phyloP scores from a whole-genome alignment of 2,888 invertebrate genomes.

The Strigamia maritima region DNA sequence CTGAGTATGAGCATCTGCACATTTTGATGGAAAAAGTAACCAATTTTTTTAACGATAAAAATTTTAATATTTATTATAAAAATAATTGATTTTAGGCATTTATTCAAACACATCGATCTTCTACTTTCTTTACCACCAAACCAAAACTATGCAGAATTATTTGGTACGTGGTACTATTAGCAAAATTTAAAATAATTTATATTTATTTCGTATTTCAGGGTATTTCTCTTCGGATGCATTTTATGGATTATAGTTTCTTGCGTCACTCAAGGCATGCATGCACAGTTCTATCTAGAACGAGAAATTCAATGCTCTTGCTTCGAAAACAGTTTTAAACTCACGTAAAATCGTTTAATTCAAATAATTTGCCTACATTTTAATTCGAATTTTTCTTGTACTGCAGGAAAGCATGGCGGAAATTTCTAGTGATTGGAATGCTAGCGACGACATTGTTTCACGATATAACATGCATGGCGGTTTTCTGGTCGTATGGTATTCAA shows the following conservation, averaged over 20 bases:
- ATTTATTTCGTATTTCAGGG: neutral
- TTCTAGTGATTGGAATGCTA: neutral
- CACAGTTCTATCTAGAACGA: neutral
- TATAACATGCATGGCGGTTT: neutral
- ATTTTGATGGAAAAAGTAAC: conserved; percentile 3
- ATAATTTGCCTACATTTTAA: neutral
- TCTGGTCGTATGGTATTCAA: conserved; percentile 11
- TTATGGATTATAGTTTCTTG: neutral
- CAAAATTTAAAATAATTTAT: neutral
- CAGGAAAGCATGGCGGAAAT: neutral
- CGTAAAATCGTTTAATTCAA: neutral
- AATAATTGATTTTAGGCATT: neutral
- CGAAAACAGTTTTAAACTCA: neutral
- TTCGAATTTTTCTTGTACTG: no score
- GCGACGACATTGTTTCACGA: neutral
- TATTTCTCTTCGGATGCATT: neutral
- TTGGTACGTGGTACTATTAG: neutral
- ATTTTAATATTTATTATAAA: neutral
- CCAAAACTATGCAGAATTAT: neutral
- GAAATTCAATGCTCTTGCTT: neutral
- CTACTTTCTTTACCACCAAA: neutral
- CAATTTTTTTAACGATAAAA: neutral
- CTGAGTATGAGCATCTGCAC: neutral
- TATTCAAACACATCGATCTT: neutral
- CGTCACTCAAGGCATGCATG: neutral